A percentile compares a stretch with the other conserved stretches of the same genome.
Conservation (phyloP, 2,797 vertebrate genomes). For the Semaprochilodus insignis region DNA sequence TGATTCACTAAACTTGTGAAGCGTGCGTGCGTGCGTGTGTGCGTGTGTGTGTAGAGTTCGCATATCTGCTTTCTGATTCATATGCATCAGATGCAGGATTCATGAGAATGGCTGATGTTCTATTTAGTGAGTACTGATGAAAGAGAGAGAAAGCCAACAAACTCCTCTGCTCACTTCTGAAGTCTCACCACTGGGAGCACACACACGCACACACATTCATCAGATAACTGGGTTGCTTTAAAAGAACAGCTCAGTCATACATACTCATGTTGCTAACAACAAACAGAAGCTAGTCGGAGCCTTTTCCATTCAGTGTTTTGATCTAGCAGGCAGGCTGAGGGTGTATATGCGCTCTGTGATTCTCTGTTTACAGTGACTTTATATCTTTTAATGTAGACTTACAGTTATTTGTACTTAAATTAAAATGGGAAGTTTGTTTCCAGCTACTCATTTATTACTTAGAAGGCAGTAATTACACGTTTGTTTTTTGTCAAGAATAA, state of each 20-base stretch:
- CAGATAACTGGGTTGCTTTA: background rate
- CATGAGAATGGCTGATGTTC: conserved; percentile 46
- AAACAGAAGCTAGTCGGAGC: too few species aligned
- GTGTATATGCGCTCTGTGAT: too few species aligned
- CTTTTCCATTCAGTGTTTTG: too few species aligned
- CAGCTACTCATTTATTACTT: background rate
- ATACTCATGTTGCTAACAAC: background rate
- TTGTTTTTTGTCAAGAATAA: too few species aligned
- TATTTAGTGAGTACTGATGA: conserved; percentile 8
- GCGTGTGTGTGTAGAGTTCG: conserved; percentile 26
- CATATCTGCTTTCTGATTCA: conserved; percentile 59
- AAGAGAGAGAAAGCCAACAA: conserved; percentile 3
- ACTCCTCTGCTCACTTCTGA: background rate
- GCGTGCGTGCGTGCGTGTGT: conserved; percentile 62
- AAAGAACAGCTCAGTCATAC: background rate
- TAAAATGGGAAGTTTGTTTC: background rate
- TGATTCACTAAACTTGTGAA: conserved; percentile 58
- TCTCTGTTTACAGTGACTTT: background rate
- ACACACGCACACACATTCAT: background rate
- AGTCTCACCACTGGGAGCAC: background rate
- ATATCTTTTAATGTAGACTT: conserved; percentile 64
- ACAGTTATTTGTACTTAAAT: conserved; percentile 59
- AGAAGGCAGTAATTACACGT: background rate
- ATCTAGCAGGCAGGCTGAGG: too few species aligned
- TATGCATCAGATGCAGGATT: conserved; percentile 58